Evolutionary conservation across 37 sponge, comb jelly and placozoan species (phyloP).

Genomic region (Tethya wilhelma): DNA sequence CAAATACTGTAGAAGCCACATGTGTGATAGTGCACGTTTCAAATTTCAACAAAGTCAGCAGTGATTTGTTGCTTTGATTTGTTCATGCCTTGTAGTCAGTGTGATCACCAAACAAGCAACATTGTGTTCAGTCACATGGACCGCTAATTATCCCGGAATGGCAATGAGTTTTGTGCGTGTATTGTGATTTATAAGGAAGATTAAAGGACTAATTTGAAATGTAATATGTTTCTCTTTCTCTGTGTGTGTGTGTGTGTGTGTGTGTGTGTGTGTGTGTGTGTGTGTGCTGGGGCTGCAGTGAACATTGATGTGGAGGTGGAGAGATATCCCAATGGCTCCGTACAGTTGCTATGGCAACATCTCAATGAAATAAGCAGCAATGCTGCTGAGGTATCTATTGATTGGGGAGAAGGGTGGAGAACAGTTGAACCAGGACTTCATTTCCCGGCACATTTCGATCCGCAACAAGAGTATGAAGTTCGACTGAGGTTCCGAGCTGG

Average conservation of each 20-base stretch:
- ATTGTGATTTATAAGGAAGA: too few relatives aligned
- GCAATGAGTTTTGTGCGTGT: too few relatives aligned
- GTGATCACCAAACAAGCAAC: too few relatives aligned
- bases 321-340: not conserved
- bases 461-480: not conserved
- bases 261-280: constrained; percentile 4
- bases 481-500: not conserved
- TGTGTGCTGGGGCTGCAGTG: not conserved
- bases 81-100: too few relatives aligned
- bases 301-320: constrained; percentile 1
- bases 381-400: not conserved
- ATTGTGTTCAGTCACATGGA: too few relatives aligned
- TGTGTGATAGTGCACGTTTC: too few relatives aligned
- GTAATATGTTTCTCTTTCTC: not conserved
- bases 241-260: constrained; percentile 19
- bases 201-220: too few relatives aligned
- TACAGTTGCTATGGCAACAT: constrained; percentile 7
- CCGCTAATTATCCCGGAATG: too few relatives aligned
- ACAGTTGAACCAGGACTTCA: not conserved
- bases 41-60: too few relatives aligned
- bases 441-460: not conserved
- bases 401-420: constrained; percentile 8
- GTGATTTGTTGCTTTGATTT: too few relatives aligned
- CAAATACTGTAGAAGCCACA: too few relatives aligned
- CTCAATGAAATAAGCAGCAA: not conserved